Conservation (phyloP, 37 sponge, comb jelly and placozoan species). For the Axinella damicornis region DNA sequence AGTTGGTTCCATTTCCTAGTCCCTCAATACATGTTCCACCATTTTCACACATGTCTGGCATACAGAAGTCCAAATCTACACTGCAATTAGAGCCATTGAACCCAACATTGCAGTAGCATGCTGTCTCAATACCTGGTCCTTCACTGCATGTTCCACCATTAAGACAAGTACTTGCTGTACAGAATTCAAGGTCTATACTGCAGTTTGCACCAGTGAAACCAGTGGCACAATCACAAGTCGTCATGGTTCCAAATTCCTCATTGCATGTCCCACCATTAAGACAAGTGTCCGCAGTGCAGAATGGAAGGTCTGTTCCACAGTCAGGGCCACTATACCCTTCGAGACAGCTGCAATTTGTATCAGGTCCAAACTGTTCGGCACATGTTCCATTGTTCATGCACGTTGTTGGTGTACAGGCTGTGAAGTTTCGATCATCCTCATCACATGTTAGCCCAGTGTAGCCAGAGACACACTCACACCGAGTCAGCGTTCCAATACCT, state of each 20-base stretch:
- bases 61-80: background rate
- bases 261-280: background rate
- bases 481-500: background rate
- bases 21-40: too few species aligned
- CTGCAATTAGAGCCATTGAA: background rate
- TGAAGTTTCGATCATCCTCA: too few species aligned
- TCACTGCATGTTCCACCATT: background rate
- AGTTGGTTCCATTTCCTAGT: background rate
- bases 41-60: too few species aligned
- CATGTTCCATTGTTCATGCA: background rate
- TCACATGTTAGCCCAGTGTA: constrained; percentile 3
- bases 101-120: too few species aligned
- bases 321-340: background rate
- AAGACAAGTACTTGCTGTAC: background rate
- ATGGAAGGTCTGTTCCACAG: background rate
- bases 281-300: background rate
- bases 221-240: background rate
- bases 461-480: background rate
- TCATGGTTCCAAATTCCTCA: background rate
- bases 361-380: background rate
- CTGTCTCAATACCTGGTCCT: too few species aligned
- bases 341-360: background rate
- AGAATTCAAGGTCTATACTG: background rate
- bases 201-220: constrained; percentile 2
- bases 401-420: too few species aligned